Base-by-base conservation (phyloP, 2,888 invertebrate genomes). In the Acanthopleura granulata region DNA sequence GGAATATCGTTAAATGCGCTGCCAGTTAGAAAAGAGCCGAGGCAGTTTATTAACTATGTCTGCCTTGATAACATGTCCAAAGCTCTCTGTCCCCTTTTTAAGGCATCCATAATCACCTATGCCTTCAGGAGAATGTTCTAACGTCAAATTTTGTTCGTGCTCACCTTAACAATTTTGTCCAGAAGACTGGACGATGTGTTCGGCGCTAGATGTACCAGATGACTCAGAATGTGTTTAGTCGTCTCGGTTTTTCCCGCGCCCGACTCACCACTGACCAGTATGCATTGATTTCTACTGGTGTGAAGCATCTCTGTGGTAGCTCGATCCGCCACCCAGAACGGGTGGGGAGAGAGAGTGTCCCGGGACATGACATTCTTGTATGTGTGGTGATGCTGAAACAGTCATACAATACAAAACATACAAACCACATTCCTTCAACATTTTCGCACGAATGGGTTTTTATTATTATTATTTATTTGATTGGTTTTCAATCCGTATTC, bases 201-300 rank as follows among this genome's bases (percentile, higher is more conserved):
- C 0, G 83, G 84, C 71, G 84, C 84, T 74, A 84, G 78, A 74
- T 82, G 79, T 79, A 87, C 85, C 27, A 88, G 78, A 76, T 88
- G 88, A n/a, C 84, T 79, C 62, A 88, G 85, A 79, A 88, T 84
- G 40, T 85, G 83, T 74, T 88, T 88, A 18, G 88, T 84, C 69
- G 82, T 85, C 72, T 88, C 88, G 9, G 88, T 88, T 75, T 88
- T 88, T 0, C 88, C 88, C 12, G 87, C 81, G 0, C 88, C 88
- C 0, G 86, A 86, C 75, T 88, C 88, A 0, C 88, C 88, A 49
- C 84, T 85, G 74, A 88, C 85, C 73, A 87, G 80, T 49, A 88
- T 85, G 29, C 85, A 84, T 79, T 88, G 85, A 80, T 84, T 81
- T 51, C 78, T 76, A n/a, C 79, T 74, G 29, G 82, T 81, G 27